Conservation (phyloP, 2,113 vertebrate genomes). For the Tragelaphus buxtoni region DNA sequence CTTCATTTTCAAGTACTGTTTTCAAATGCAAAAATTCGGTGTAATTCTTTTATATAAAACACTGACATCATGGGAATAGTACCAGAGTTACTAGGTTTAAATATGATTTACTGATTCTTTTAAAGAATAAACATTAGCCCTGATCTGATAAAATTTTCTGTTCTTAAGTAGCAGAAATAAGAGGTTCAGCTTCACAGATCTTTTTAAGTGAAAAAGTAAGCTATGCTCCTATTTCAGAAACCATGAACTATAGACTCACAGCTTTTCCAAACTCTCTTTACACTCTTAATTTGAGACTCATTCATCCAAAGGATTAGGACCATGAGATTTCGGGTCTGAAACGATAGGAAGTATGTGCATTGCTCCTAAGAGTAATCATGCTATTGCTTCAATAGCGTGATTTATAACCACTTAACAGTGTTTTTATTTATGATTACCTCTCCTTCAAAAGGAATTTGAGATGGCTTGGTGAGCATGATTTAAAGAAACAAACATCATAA, state of each 20-base stretch:
- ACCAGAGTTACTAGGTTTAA: background rate
- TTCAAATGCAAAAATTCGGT: background rate
- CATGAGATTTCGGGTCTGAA: background rate
- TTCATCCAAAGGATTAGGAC: conserved; percentile 22
- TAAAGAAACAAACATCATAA: conserved; percentile 19
- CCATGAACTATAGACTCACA: background rate
- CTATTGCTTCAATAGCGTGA: background rate
- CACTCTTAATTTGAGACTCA: conserved; percentile 22
- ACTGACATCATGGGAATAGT: background rate
- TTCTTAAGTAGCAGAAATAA: conserved; percentile 2
- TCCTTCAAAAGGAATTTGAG: conserved; percentile 29
- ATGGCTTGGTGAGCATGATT: background rate
- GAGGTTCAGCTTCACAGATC: background rate
- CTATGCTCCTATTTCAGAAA: conserved; percentile 35
- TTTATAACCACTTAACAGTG: background rate
- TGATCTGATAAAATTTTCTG: background rate
- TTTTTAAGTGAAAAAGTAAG: conserved; percentile 35
- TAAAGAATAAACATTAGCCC: background rate
- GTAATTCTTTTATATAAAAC: background rate
- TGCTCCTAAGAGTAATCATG: background rate
- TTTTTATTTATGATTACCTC: conserved; percentile 41
- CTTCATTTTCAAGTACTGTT: background rate
- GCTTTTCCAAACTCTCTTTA: conserved; percentile 15
- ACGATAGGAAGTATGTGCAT: background rate
- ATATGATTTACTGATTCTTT: background rate